Base-by-base conservation (phyloP, 2,797 vertebrate species). In the Spheniscus humboldti region DNA sequence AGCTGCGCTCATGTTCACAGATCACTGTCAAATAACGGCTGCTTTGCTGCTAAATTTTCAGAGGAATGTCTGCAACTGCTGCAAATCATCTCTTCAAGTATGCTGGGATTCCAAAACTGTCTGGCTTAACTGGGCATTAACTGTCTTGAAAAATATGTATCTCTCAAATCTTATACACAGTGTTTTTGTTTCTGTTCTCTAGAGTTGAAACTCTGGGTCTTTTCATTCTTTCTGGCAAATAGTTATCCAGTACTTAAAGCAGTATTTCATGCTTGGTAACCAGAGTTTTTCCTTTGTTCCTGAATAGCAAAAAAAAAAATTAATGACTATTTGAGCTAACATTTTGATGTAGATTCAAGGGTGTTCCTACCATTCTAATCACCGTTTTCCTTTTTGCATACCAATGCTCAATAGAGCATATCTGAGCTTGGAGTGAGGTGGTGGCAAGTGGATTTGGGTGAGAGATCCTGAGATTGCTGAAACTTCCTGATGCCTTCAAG, bases 401-500 rank as follows among this genome's bases (percentile, higher is more conserved):
- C 64, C 62, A 13, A 0, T 67, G 33, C 45, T 75, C 77, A 37
- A 27, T 76, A 43, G 2, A 60, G 35, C 3, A 1, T 93, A 72
- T 92, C 35, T 88, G 64, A 95, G 27, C 8, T 64, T 64, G 53
- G 41, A 81, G 35, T 73, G 43, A 50, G 20, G 28, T 48, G 69
- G 31, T 94, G 73, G 30, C 39, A 72, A 50, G 45, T 55, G 50
- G 37, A n/a, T 88, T 82, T 88, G 33, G 8, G 25, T 35, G 53
- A 35, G 55, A 90, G 27, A 68, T 53, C 13, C 28, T 64, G 35
- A 74, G 45, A n/a, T 37, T 31, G 2, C 33, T 68, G 72, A 55
- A 90, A n/a, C 11, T 93, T 95, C 22, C 28, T 62, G 48, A 50
- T 92, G 67, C 81, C 74, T 87, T 96, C 18, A 67, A 88, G 86